A percentile compares a stretch with the other conserved stretches of the same genome.
These are phyloP conservation scores for Pica pica DNA, from an alignment of 2,113 vertebrate species.

Conservation along the genomic window DNA sequence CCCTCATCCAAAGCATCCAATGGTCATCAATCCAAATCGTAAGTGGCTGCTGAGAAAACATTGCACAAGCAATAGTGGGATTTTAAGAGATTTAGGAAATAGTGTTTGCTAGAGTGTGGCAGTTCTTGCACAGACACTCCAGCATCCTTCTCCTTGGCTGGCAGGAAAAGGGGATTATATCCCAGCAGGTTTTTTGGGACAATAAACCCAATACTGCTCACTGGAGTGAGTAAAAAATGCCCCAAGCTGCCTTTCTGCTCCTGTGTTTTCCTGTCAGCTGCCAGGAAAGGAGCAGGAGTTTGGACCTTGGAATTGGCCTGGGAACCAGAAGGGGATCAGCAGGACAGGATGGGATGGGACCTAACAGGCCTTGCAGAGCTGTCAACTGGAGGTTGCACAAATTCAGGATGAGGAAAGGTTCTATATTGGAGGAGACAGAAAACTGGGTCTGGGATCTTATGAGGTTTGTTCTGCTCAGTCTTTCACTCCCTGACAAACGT, in stretches of 20 bases:
- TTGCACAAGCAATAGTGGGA: fast-evolving
- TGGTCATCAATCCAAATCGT: conserved; percentile 88
- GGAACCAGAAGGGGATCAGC: background rate
- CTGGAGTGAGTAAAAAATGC: background rate
- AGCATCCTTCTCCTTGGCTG: background rate
- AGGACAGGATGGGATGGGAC: background rate
- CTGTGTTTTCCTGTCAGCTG: background rate
- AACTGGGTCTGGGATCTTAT: background rate
- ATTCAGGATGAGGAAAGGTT: background rate
- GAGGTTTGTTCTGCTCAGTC: background rate
- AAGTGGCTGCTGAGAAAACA: conserved; percentile 50
- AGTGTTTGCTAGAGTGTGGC: background rate
- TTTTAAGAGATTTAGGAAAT: background rate
- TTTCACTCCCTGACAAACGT: background rate
- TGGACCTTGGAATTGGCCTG: background rate
- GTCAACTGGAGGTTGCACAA: background rate
- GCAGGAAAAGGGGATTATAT: background rate
- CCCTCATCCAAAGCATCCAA: conserved; percentile 87
- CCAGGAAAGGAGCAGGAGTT: background rate
- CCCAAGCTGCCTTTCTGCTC: background rate
- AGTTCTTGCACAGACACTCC: background rate
- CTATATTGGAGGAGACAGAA: background rate
- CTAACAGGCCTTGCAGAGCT: background rate
- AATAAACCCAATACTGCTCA: background rate
- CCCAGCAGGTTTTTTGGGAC: background rate